A percentile compares a stretch with the other conserved stretches of the same genome.
phyloP scores from a whole-genome alignment of 2,797 vertebrate genomes.

The Chaenodraco wilsoni region DNA sequence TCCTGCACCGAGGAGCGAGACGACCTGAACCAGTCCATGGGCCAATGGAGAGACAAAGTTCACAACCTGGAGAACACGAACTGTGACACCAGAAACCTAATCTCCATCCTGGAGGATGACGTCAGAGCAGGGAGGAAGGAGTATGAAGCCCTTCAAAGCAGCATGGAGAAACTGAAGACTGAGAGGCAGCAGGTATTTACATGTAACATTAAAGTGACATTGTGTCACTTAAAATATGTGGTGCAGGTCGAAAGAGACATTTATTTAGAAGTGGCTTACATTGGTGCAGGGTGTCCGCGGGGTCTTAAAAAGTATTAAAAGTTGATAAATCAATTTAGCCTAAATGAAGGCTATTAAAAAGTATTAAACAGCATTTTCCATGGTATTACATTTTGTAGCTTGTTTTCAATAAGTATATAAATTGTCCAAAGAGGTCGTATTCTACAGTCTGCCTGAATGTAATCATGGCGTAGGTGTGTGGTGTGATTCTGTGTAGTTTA shows the following conservation, averaged over 20 bases:
- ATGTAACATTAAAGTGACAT: background rate
- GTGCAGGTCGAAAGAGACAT: background rate
- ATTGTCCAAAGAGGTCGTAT: too few species aligned
- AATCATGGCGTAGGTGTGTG: too few species aligned
- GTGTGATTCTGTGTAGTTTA: too few species aligned
- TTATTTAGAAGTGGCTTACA: background rate
- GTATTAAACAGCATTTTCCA: too few species aligned
- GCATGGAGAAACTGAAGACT: conserved; percentile 64
- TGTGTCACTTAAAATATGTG: background rate
- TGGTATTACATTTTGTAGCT: too few species aligned
- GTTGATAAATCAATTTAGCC: too few species aligned
- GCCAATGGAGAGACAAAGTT: conserved; percentile 81
- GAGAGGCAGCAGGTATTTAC: conserved; percentile 78
- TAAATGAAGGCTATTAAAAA: too few species aligned
- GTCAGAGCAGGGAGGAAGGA: conserved; percentile 76
- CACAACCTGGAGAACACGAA: conserved; percentile 81
- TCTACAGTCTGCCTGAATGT: too few species aligned
- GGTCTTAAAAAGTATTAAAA: too few species aligned
- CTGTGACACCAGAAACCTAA: conserved; percentile 74
- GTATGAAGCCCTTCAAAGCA: conserved; percentile 73
- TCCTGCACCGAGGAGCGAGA: conserved; percentile 84
- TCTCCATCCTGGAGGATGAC: conserved; percentile 84
- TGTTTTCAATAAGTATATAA: too few species aligned
- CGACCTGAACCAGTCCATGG: conserved; percentile 76
- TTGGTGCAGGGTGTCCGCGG: too few species aligned